Percentiles rank a stretch among this genome's conserved stretches.
phyloP scores from a whole-genome alignment of 2,888 invertebrate genomes.

The Eilema depressum region DNA sequence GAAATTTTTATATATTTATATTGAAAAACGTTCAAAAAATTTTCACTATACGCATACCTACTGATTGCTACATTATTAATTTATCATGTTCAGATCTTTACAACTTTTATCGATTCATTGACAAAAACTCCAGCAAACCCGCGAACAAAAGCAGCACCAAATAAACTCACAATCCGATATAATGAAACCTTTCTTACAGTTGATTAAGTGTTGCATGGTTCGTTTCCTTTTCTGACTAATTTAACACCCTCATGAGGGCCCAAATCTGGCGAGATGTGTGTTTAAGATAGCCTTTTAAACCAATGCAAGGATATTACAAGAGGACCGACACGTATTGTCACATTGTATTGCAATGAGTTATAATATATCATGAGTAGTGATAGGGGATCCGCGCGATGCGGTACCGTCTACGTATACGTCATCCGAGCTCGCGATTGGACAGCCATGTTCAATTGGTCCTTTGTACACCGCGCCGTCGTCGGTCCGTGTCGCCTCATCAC shows the following conservation, averaged over 20 bases:
- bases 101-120: not conserved
- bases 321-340: conserved; percentile 18
- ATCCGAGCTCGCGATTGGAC: conserved; percentile 63
- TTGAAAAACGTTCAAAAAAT: no score
- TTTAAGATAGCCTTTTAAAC: conserved; percentile 5
- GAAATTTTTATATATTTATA: not conserved
- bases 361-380: conserved; percentile 32
- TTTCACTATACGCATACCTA: no score
- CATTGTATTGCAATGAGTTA: conserved; percentile 29
- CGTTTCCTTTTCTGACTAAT: conserved; percentile 2
- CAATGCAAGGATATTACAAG: conserved; percentile 11
- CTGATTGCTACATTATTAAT: no score
- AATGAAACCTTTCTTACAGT: not conserved
- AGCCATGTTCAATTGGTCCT: conserved; percentile 76
- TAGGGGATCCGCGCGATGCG: conserved; percentile 40
- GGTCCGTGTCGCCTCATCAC: conserved; percentile 64
- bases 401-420: conserved; percentile 57
- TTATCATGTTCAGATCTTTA: not conserved
- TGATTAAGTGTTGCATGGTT: not conserved
- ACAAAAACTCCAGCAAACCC: not conserved
- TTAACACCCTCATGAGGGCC: not conserved
- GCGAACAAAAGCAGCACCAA: not conserved
- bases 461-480: conserved; percentile 60
- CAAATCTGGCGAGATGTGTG: not conserved
- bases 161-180: not conserved